These are phyloP conservation scores for Eristalis intricaria DNA, from an alignment of 2,888 invertebrate genomes.

Conservation along the genomic window DNA sequence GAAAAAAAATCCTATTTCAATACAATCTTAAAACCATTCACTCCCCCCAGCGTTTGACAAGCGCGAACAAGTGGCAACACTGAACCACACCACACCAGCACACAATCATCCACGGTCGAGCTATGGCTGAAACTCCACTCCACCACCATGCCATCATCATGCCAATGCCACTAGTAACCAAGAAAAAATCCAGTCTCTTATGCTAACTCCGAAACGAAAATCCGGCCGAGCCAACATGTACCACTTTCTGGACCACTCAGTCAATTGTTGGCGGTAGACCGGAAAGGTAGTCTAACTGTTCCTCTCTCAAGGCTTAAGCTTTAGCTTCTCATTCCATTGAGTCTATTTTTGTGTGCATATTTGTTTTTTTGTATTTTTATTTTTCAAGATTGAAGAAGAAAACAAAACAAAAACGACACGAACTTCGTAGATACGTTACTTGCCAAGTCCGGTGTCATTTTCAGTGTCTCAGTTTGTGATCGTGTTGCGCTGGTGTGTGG, in stretches of 20 bases:
- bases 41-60: background rate
- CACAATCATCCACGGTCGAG: slow-evolving; percentile 20
- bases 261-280: slow-evolving; percentile 70
- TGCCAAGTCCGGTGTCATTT: background rate
- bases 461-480: background rate
- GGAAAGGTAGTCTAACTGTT: slow-evolving; percentile 58
- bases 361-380: too few relatives aligned
- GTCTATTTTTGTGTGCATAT: background rate
- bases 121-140: slow-evolving; percentile 32
- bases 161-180: slow-evolving; percentile 68
- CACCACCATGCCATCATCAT: background rate
- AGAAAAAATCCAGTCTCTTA: slow-evolving; percentile 70
- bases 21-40: background rate
- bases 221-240: slow-evolving; percentile 64
- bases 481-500: background rate
- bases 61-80: slow-evolving; percentile 47
- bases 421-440: slow-evolving; percentile 24
- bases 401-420: slow-evolving; percentile 25
- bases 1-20: too few relatives aligned
- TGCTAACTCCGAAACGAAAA: slow-evolving; percentile 67
- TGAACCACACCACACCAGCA: slow-evolving; percentile 30
- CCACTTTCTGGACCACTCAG: slow-evolving; percentile 72
- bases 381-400: background rate
- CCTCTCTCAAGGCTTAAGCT: slow-evolving; percentile 2
- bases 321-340: slow-evolving; percentile 1